A percentile compares a stretch with the other conserved stretches of the same genome.
phyloP scores from a whole-genome alignment of 2,888 invertebrate species.

The Isoperla grammatica region DNA sequence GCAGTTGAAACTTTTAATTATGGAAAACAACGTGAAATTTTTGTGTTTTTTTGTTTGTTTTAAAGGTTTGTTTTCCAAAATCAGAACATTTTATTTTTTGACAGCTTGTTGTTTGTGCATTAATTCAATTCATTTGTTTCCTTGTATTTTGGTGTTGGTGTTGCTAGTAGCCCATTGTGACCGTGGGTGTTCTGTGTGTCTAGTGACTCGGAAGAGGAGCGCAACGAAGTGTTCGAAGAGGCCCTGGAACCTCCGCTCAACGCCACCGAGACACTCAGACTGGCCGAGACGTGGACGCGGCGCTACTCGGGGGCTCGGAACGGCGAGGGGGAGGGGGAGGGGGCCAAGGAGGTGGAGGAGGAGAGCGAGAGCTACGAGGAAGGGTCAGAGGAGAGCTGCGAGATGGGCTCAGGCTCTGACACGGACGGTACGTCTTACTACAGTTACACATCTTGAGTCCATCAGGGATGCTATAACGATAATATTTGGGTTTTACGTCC shows the following conservation, averaged over 20 bases:
- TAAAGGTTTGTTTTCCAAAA: too few relatives aligned
- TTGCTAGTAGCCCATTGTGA: too few relatives aligned
- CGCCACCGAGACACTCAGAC: slow-evolving; percentile 61
- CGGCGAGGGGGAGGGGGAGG: slow-evolving; percentile 29
- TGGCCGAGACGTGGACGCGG: slow-evolving; percentile 63
- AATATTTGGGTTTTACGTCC: too few relatives aligned
- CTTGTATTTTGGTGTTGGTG: too few relatives aligned
- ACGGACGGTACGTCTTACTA: slow-evolving; percentile 43
- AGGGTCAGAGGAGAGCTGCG: slow-evolving; percentile 45
- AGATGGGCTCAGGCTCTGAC: slow-evolving; percentile 47
- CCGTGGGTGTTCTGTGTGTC: too few relatives aligned
- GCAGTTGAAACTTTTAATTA: too few relatives aligned
- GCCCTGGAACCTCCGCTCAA: slow-evolving; percentile 56
- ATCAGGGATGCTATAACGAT: too few relatives aligned
- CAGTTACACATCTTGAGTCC: neutral
- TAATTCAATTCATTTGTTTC: too few relatives aligned
- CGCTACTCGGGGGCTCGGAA: slow-evolving; percentile 44
- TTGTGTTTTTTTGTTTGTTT: too few relatives aligned
- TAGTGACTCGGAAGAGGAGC: slow-evolving; percentile 47
- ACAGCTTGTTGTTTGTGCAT: too few relatives aligned
- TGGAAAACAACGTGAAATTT: too few relatives aligned
- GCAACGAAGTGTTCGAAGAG: slow-evolving; percentile 57
- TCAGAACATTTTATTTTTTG: too few relatives aligned
- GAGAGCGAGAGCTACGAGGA: slow-evolving; percentile 49
- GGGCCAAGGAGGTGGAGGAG: slow-evolving; percentile 32